Percentiles rank a stretch among this genome's conserved stretches.
These are phyloP conservation scores for Zapus hudsonius DNA, from an alignment of 2,113 vertebrate species.

Conservation along the genomic window DNA sequence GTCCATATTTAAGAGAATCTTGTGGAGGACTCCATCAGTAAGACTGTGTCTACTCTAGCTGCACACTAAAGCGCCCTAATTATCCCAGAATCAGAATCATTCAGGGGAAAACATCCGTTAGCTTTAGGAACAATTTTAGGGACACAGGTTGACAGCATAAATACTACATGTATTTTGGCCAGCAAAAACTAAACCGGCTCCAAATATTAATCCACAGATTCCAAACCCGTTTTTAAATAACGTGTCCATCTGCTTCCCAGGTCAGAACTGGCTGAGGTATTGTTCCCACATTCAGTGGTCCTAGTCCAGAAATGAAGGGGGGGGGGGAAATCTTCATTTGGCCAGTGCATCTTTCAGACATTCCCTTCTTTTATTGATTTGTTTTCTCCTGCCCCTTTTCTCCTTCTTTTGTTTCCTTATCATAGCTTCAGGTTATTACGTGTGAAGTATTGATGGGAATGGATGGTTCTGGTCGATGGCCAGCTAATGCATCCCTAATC, in stretches of 20 bases:
- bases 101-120: conserved; percentile 49
- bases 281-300: conserved; percentile 88
- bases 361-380: conserved; percentile 94
- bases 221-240: conserved; percentile 82
- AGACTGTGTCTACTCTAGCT: neutral
- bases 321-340: conserved; percentile 86
- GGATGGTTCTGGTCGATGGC: conserved; percentile 94
- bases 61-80: conserved; percentile 1
- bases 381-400: conserved; percentile 93
- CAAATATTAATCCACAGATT: conserved; percentile 80
- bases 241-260: conserved; percentile 78
- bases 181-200: neutral
- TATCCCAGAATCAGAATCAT: neutral
- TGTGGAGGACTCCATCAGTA: neutral
- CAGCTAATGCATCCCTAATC: conserved; percentile 99
- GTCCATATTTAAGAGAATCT: neutral
- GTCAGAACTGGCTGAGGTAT: conserved; percentile 85
- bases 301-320: conserved; percentile 86
- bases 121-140: conserved; percentile 52
- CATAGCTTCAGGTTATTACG: conserved; percentile 99
- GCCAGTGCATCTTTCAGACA: conserved; percentile 89
- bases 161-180: neutral
- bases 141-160: neutral
- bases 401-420: conserved; percentile 99
- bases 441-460: conserved; percentile 98